phyloP scores from a whole-genome alignment of 2,888 invertebrate species.

The Ypsolopha sequella region DNA sequence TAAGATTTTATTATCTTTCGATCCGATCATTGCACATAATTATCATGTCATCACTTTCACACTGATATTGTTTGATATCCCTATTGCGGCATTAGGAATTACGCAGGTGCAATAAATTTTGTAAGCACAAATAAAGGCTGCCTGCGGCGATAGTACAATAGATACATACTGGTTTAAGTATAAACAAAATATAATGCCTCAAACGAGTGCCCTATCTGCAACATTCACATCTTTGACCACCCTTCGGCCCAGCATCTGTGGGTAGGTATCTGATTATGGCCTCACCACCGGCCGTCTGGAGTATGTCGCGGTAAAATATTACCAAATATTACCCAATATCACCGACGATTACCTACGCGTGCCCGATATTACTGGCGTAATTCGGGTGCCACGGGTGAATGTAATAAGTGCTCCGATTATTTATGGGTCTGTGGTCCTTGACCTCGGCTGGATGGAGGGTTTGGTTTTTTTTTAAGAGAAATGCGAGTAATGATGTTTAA shows the following conservation, averaged over 20 bases:
- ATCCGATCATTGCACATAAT: too few relatives aligned
- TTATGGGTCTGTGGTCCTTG: slow-evolving; percentile 1
- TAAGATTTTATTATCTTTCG: too few relatives aligned
- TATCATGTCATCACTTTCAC: too few relatives aligned
- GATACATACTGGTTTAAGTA: too few relatives aligned
- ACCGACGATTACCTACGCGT: slow-evolving; percentile 32
- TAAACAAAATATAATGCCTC: too few relatives aligned
- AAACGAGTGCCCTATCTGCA: slow-evolving; percentile 6
- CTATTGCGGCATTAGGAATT: too few relatives aligned
- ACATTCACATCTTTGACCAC: slow-evolving; percentile 18
- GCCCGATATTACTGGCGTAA: slow-evolving; percentile 10
- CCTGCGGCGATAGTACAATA: too few relatives aligned
- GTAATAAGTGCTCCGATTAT: slow-evolving; percentile 1
- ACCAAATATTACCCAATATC: slow-evolving; percentile 25
- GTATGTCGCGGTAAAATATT: slow-evolving; percentile 57
- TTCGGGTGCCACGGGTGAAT: slow-evolving; percentile 15
- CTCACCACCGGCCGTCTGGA: slow-evolving; percentile 24
- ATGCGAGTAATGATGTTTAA: too few relatives aligned
- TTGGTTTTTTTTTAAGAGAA: too few relatives aligned
- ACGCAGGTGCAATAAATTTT: too few relatives aligned
- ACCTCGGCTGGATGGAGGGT: not conserved
- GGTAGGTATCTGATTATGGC: slow-evolving; percentile 52
- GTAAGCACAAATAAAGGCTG: too few relatives aligned
- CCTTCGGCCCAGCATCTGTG: slow-evolving; percentile 46
- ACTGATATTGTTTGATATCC: too few relatives aligned